A percentile compares a stretch with the other conserved stretches of the same genome.
These are phyloP conservation scores for Lepidurus packardi DNA, from an alignment of 1,140 invertebrate genomes.

Conservation along the genomic window DNA sequence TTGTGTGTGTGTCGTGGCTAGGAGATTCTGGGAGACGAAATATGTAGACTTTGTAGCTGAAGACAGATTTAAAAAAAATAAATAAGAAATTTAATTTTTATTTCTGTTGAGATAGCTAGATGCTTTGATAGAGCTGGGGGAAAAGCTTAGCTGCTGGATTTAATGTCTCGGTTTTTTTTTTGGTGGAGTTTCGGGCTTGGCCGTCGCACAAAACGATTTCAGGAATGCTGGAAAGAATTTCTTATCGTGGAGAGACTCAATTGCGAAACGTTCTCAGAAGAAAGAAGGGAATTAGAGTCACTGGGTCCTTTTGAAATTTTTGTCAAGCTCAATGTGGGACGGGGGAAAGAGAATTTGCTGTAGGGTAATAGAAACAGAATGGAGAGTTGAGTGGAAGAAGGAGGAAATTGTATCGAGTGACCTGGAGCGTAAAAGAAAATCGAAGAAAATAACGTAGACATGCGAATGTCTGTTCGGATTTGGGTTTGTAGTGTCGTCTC, in stretches of 20 bases:
- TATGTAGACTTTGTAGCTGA: neutral
- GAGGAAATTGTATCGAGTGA: neutral
- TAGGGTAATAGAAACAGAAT: constrained; percentile 3
- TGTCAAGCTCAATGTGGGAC: neutral
- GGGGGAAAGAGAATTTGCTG: neutral
- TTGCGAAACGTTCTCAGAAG: neutral
- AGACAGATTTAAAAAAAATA: neutral
- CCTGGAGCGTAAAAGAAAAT: neutral
- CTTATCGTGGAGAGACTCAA: constrained; percentile 3
- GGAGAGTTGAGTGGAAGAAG: neutral
- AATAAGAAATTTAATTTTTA: neutral
- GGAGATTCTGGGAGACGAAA: neutral
- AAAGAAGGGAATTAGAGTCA: constrained; percentile 1
- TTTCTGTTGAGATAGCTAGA: neutral
- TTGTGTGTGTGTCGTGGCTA: too few species aligned
- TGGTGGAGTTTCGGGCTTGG: neutral
- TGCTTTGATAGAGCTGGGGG: neutral
- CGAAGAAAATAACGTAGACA: neutral
- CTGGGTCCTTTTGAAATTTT: neutral
- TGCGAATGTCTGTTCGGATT: neutral
- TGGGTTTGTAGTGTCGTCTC: neutral
- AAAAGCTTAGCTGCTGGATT: neutral
- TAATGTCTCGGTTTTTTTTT: neutral
- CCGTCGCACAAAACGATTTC: neutral
- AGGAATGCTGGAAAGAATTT: neutral